phyloP scores from a whole-genome alignment of 1,140 invertebrate species.

The Tetraneura akinire region DNA sequence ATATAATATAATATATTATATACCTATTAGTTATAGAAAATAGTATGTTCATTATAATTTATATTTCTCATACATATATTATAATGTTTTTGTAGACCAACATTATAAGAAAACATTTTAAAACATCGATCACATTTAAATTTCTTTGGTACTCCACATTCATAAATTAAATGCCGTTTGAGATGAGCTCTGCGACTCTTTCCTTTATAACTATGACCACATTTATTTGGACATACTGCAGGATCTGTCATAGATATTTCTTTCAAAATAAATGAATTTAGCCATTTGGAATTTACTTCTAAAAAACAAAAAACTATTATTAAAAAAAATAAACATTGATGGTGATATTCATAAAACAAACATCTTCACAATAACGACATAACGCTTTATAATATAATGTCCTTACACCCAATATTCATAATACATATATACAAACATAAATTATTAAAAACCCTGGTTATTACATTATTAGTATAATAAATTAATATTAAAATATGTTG shows the following conservation, averaged over 20 bases:
- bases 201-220: slow-evolving; percentile 37
- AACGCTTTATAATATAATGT: too few relatives aligned
- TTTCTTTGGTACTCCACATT: slow-evolving; percentile 45
- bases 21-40: background rate
- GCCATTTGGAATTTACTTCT: slow-evolving; percentile 39
- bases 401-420: too few relatives aligned
- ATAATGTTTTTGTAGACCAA: slow-evolving; percentile 24
- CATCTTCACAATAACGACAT: too few relatives aligned
- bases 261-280: background rate
- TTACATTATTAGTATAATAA: too few relatives aligned
- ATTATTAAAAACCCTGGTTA: too few relatives aligned
- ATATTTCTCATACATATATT: slow-evolving; percentile 7
- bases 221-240: slow-evolving; percentile 55
- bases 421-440: too few relatives aligned
- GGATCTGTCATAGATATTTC: slow-evolving; percentile 17
- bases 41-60: background rate
- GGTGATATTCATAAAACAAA: too few relatives aligned
- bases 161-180: slow-evolving; percentile 44
- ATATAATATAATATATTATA: too few relatives aligned
- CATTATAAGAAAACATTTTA: slow-evolving; percentile 32
- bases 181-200: slow-evolving; percentile 36
- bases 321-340: too few relatives aligned
- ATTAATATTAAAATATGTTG: too few relatives aligned
- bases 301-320: background rate
- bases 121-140: slow-evolving; percentile 37